A percentile compares a stretch with the other conserved stretches of the same genome.
phyloP scores from a whole-genome alignment of 2,797 vertebrate genomes.

The Spinus olivaceus region DNA sequence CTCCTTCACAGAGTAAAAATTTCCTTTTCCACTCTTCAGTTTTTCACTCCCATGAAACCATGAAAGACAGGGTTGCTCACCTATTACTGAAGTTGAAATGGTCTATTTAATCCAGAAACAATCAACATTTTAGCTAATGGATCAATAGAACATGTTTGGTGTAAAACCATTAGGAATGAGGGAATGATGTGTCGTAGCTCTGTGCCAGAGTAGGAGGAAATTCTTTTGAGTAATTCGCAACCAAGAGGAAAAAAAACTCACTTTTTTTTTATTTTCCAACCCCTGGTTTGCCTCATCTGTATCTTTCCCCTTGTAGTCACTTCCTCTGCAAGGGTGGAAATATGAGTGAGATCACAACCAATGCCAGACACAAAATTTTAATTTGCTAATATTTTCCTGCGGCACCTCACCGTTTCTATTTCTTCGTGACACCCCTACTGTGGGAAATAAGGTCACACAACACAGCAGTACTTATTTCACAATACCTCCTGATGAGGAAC shows the following conservation, averaged over 20 bases:
- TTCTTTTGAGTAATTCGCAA: background rate
- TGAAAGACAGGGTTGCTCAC: background rate
- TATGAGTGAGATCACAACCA: constrained; percentile 35
- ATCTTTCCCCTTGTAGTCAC: background rate
- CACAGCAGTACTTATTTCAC: constrained; percentile 51
- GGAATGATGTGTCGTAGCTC: background rate
- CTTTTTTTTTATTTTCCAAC: background rate
- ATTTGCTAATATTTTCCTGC: constrained; percentile 58
- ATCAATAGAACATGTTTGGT: background rate
- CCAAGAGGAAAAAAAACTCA: background rate
- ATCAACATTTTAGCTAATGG: background rate
- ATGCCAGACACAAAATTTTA: constrained; percentile 32
- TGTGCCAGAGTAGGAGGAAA: background rate
- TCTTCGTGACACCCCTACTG: constrained; percentile 38
- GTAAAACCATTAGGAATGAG: background rate
- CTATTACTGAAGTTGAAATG: background rate
- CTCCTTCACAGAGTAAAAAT: background rate
- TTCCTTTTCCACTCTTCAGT: background rate
- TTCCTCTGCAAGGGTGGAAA: background rate
- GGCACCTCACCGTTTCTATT: background rate
- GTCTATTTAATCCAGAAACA: background rate
- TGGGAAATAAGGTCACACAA: constrained; percentile 58
- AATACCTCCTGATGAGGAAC: constrained; percentile 61
- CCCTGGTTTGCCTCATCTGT: background rate
- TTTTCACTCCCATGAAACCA: background rate